Base-by-base conservation (phyloP, 37 sponge, comb jelly and placozoan species). In the Diacarnus erythraeanus region DNA sequence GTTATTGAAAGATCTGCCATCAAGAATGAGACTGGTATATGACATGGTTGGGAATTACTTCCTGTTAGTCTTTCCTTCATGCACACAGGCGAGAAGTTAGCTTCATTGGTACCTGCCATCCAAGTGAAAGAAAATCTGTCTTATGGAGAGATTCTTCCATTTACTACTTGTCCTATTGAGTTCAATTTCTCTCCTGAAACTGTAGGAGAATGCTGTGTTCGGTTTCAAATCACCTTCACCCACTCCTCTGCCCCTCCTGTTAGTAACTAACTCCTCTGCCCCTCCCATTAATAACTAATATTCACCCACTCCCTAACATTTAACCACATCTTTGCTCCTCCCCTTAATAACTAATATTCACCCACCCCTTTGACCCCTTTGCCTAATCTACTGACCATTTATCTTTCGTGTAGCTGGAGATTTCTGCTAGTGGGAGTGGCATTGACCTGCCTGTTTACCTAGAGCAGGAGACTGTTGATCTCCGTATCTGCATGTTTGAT, bases 401-500 rank as follows among this genome's bases (percentile, higher is more conserved):
- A 31, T 3, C 10, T 70, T 27, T 71, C 27, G 38, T 43, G 1
- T 61, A 92, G 90, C 38, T 95, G n/a, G 56, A 43, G 12, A 59
- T 96, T 10, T 15, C 47, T 36, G 93, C 72, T 2, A 10, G 23
- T 15, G 96, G 93, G 0, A 34, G 66, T 40, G 86, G 83, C 37
- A 56, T 80, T 30, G 91, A 89, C 51, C 69, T 96, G 8, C 93
- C 96, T 2, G 74, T 96, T 1, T 90, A 72, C 54, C 72, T 86
- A 20, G 80, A 92, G 72, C 77, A 66, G 43, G 87, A 93, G 68
- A 81, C 27, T 25, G 86, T 92, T 25, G 90, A 94, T 36, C 71
- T 97, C 38, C 63, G 67, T 6, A 86, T 92, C 25, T 97, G 98
- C 65, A 87, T 85, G 80, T 29, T 86, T 40, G 93, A 88, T 36